Evolutionary conservation across 2,797 vertebrate genomes (phyloP).

Genomic region (Falco rusticolus): DNA sequence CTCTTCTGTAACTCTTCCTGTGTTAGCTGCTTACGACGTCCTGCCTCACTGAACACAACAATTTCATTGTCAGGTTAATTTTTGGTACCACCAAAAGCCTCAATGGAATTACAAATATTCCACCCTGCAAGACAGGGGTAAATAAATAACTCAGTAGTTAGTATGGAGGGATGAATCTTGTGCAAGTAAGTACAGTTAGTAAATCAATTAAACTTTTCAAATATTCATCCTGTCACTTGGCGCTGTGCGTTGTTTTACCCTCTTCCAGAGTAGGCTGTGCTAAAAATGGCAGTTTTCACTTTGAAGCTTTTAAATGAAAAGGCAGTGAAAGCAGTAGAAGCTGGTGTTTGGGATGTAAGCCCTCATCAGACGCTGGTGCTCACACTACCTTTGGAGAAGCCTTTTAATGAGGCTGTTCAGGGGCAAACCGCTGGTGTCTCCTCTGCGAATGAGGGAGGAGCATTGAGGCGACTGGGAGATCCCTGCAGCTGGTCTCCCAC

Average conservation of each 20-base stretch:
- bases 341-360: not conserved
- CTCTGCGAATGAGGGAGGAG: not conserved
- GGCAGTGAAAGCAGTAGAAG: not conserved
- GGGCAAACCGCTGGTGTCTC: not conserved
- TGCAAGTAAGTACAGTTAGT: not conserved
- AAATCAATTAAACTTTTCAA: not conserved
- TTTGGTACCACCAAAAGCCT: not conserved
- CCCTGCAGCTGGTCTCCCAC: fast-evolving
- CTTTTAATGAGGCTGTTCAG: not conserved
- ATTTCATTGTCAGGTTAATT: not conserved
- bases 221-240: not conserved
- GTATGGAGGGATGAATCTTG: not conserved
- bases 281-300: not conserved
- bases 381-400: not conserved
- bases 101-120: not conserved
- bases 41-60: not conserved
- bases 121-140: not conserved
- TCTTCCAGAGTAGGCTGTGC: not conserved
- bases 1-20: not conserved
- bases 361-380: not conserved
- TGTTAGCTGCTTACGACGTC: not conserved
- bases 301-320: not conserved
- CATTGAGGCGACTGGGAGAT: not conserved
- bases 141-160: not conserved
- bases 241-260: fast-evolving